These are phyloP conservation scores for Rhinophrynus dorsalis DNA, from an alignment of 2,797 vertebrate species.

Conservation along the genomic window DNA sequence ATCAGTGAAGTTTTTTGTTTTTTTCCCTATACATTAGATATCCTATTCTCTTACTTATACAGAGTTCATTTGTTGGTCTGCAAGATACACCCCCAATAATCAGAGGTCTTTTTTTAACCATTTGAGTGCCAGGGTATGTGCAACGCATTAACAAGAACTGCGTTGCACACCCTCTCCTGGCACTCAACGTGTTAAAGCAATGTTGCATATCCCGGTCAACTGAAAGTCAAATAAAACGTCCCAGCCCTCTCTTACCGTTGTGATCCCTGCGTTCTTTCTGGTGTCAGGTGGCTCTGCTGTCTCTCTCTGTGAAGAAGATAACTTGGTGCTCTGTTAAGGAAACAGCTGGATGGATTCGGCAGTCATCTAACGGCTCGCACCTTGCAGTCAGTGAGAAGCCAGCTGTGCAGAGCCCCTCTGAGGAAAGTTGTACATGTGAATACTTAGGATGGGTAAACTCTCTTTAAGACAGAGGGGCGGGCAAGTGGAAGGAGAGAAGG, in stretches of 20 bases:
- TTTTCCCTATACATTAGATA: too few species aligned
- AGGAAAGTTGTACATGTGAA: conserved; percentile 41
- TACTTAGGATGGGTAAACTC: conserved; percentile 52
- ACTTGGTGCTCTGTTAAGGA: neutral
- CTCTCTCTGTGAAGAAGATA: neutral
- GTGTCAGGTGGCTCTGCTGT: conserved; percentile 14
- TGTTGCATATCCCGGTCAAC: too few species aligned
- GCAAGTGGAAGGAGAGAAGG: conserved; percentile 60
- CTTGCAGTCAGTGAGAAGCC: conserved; percentile 35
- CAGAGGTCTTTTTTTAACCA: too few species aligned
- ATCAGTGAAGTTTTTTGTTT: too few species aligned
- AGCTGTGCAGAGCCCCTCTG: conserved; percentile 17
- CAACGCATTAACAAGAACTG: too few species aligned
- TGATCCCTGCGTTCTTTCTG: conserved; percentile 12
- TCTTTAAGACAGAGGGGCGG: conserved; percentile 54
- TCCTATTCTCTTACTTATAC: too few species aligned
- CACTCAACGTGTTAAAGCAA: too few species aligned
- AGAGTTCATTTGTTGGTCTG: too few species aligned
- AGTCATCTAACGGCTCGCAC: conserved; percentile 19
- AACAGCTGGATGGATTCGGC: conserved; percentile 13
- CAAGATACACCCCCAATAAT: too few species aligned
- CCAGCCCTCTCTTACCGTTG: conserved; percentile 25
- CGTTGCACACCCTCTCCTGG: too few species aligned
- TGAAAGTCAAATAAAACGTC: too few species aligned
- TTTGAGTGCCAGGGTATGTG: too few species aligned